Conservation (phyloP, 2,113 vertebrate species). For the Pongo pygmaeus region DNA sequence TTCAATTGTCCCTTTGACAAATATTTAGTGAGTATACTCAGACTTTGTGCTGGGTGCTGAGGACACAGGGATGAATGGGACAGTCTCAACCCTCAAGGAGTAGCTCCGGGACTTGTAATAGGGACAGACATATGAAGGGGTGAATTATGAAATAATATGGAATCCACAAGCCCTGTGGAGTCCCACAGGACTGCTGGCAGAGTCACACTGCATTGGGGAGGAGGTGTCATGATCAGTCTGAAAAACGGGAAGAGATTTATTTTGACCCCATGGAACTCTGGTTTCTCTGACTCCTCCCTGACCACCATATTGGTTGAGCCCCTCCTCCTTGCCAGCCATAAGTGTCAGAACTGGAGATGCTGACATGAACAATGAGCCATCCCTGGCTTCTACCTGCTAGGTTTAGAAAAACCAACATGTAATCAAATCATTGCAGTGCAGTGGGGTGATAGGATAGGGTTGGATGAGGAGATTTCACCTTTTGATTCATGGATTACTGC, state of each 20-base stretch:
- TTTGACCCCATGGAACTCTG: not conserved
- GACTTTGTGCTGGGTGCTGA: not conserved
- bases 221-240: not conserved
- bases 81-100: not conserved
- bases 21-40: not conserved
- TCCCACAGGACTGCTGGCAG: not conserved
- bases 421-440: not conserved
- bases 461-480: not conserved
- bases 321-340: not conserved
- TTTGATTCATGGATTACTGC: not conserved
- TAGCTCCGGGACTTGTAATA: not conserved
- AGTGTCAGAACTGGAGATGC: not conserved
- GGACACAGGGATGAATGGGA: not conserved
- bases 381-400: not conserved
- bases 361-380: not conserved
- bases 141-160: not conserved
- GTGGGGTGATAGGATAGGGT: not conserved
- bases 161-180: not conserved
- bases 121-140: not conserved
- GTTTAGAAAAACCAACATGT: not conserved
- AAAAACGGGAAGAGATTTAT: not conserved
- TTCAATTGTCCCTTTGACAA: not conserved
- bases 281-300: not conserved
- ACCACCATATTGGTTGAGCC: accelerated
- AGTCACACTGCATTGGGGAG: not conserved